phyloP scores from a whole-genome alignment of 2,888 invertebrate genomes.

The Drosophila mulleri region DNA sequence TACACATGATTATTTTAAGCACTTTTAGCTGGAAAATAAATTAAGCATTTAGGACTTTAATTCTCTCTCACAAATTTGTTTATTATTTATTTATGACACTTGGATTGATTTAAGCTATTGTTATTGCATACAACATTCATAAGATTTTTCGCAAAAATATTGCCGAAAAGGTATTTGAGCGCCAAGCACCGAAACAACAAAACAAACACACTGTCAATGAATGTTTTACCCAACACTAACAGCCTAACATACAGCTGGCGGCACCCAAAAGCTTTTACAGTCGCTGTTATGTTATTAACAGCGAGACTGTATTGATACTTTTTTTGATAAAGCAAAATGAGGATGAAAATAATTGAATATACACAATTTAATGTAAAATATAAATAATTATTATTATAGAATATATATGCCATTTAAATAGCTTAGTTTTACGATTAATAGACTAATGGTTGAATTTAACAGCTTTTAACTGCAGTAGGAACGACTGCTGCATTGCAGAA shows the following conservation, averaged over 20 bases:
- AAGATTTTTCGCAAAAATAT: constrained; percentile 52
- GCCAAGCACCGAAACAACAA: constrained; percentile 70
- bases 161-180: constrained; percentile 70
- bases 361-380: background rate
- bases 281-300: constrained; percentile 23
- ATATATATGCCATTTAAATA: background rate
- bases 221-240: constrained; percentile 38
- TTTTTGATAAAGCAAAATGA: background rate
- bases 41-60: constrained; percentile 31
- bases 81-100: constrained; percentile 56
- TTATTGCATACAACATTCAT: constrained; percentile 31
- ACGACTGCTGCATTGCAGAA: background rate
- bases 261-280: constrained; percentile 14
- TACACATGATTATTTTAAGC: constrained; percentile 49
- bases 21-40: constrained; percentile 9
- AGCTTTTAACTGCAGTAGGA: background rate
- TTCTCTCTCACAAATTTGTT: constrained; percentile 21
- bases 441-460: background rate
- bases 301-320: background rate
- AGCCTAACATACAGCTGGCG: constrained; percentile 14
- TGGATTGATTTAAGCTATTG: constrained; percentile 18
- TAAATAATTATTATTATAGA: too few relatives aligned
- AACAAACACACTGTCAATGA: constrained; percentile 56
- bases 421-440: too few relatives aligned
- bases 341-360: accelerated